Conservation (phyloP, 64 coral and sea anemone species). For the Montipora cactus region DNA sequence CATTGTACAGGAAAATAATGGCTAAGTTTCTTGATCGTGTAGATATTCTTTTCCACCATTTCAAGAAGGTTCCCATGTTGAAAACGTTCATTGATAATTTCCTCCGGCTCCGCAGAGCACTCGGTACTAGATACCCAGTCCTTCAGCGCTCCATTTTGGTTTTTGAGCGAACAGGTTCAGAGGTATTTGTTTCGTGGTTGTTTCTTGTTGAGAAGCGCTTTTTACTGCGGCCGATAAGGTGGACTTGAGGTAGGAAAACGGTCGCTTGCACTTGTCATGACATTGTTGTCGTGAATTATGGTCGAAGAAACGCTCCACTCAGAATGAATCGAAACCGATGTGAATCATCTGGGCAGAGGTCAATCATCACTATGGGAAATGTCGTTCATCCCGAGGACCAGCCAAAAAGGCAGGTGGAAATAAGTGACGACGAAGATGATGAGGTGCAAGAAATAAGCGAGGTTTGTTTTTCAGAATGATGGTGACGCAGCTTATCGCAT, state of each 20-base stretch:
- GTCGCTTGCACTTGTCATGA: not conserved
- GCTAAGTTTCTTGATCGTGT: slow-evolving; percentile 14
- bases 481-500: no score
- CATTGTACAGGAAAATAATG: slow-evolving; percentile 1
- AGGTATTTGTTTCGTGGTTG: no score
- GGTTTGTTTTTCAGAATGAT: not conserved
- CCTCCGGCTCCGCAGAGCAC: not conserved
- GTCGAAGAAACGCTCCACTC: not conserved
- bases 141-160: slow-evolving; percentile 16
- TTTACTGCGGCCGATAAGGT: not conserved
- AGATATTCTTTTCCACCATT: not conserved
- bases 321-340: slow-evolving; percentile 22
- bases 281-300: not conserved
- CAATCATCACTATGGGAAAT: slow-evolving; percentile 4
- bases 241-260: not conserved
- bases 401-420: not conserved
- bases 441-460: slow-evolving; percentile 23
- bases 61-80: not conserved
- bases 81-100: not conserved
- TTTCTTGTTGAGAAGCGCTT: not conserved
- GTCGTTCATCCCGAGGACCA: not conserved
- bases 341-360: not conserved
- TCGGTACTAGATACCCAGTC: slow-evolving; percentile 1
- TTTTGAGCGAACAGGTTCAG: not conserved
- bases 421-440: slow-evolving; percentile 19